Evolutionary conservation across 1,140 invertebrate species (phyloP), one percentile per base, ranked within the genome.

Genomic region (Pogonognathellus flavescens): DNA sequence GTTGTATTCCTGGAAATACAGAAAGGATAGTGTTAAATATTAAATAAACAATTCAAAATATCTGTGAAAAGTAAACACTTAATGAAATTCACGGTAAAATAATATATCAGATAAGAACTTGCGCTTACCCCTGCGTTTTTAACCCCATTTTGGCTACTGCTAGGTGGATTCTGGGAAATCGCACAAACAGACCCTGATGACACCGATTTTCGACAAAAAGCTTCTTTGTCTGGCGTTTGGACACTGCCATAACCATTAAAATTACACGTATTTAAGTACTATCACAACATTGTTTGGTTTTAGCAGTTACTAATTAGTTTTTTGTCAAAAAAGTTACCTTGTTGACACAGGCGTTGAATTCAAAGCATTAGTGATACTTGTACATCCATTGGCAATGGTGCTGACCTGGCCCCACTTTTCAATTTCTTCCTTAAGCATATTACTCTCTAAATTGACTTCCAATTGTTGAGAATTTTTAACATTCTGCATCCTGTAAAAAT

Each of bases 371-470:
- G 72, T 14, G 20, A 41, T 53, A 0, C 62, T 53, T 49, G 81
- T 55, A 20, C 60, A 82, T 66, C 57, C 76, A 20, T 85, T 80
- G 49, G 76, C 76, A 70, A 10, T 81, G n/a, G 81, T 57, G 11
- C 22, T 82, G 11, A 41, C 31, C 1, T 41, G 31, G 31, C 84
- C 84, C 84, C 76, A 85, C 7, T 85, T 59, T 10, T 25, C 22
- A 31, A 85, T 20, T 31, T 82, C 59, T 85, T 82, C 76, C 52
- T 62, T 70, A 1, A 85, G 4, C 4, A 16, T 22, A 13, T 13
- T 25, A 50, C 80, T 18, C 0, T 85, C 80, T 9, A 85, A 13
- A 52, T 53, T 41, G 25, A 60, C 22, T 18, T 66, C 59, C 16
- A 85, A 31, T 52, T 53, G 22, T 52, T n/a, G 31, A 6, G 76